These are phyloP conservation scores for Bradypus variegatus DNA, from an alignment of 2,797 vertebrate genomes.

Conservation along the genomic window DNA sequence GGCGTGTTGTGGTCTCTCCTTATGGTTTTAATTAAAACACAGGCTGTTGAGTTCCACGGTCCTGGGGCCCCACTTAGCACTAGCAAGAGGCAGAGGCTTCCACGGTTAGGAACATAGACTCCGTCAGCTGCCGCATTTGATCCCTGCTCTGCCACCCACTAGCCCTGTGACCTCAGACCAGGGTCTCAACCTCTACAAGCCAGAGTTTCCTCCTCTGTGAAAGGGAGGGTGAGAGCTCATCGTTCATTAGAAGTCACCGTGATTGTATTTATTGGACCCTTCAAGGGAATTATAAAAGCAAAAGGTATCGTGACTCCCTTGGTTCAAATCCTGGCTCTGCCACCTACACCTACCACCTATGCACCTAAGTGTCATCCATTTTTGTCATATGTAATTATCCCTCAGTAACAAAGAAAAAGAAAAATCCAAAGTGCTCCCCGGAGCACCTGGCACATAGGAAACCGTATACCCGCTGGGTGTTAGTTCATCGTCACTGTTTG, in stretches of 20 bases:
- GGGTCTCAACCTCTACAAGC: neutral
- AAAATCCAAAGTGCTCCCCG: neutral
- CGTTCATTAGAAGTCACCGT: neutral
- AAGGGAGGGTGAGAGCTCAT: neutral
- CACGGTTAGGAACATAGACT: no score
- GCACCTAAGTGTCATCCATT: neutral
- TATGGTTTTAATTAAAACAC: neutral
- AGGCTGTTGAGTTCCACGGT: neutral
- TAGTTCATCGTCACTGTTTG: neutral
- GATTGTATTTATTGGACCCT: neutral
- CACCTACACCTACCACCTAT: neutral
- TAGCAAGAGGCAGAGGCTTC: conserved; percentile 18
- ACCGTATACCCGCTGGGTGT: neutral
- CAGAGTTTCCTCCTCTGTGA: neutral
- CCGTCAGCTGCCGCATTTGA: no score
- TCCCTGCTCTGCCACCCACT: neutral
- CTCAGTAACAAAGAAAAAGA: neutral
- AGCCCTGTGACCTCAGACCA: neutral
- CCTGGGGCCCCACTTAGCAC: neutral
- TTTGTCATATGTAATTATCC: neutral
- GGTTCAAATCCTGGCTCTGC: neutral
- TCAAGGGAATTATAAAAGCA: neutral
- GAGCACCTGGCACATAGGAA: neutral
- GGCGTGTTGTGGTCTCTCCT: neutral
- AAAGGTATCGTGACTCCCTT: neutral